Base-by-base conservation (phyloP, 37 sponge, comb jelly and placozoan species). In the Haliclona indistincta region DNA sequence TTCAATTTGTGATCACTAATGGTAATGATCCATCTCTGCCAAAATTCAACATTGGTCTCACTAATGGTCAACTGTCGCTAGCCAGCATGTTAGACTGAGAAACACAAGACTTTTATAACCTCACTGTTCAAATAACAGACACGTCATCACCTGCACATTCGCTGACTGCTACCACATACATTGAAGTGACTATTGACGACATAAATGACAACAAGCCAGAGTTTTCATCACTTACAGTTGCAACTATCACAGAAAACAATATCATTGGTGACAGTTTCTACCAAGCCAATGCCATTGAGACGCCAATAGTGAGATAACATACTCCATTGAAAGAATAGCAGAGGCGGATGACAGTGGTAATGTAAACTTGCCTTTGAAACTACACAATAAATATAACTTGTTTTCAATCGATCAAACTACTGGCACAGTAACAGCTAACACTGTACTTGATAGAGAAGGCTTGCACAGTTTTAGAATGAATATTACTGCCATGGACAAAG, bases 241-340 rank as follows among this genome's bases (percentile, higher is more conserved):
- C 49, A 36, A 69, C 8, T 17, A 72, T 88, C 28, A 23, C 17
- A 42, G 89, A 88, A 42, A 82, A 73, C 47, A 76, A 76, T 47
- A 47, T 37, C 1, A 29, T 55, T 7, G 77, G 73, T 25, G 34
- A 41, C 37, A 11, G 23, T 2, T 33, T 91, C 6, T 56, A 41
- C 35, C 44, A 34, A 53, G 68, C 83, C 17, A 49, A 3, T 1
- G 92, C 84, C 5, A 40, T 43, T 1, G 92, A 91, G 92, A 91
- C 38, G 37, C 53, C 35, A 80, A 88, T 17, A 7, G 65, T 1
- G 86, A 91, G 78, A 80, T 78, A 5, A 26, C 23, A 35, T 56
- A 86, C 54, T 63, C 47, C 4, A 86, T 63, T 75, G 43, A 7
- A 0, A 56, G 76, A 11, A 39, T 36, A 34, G 52, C 42, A 45